Conservation (phyloP, 2,888 invertebrate species). For the Drosophila rubida region DNA sequence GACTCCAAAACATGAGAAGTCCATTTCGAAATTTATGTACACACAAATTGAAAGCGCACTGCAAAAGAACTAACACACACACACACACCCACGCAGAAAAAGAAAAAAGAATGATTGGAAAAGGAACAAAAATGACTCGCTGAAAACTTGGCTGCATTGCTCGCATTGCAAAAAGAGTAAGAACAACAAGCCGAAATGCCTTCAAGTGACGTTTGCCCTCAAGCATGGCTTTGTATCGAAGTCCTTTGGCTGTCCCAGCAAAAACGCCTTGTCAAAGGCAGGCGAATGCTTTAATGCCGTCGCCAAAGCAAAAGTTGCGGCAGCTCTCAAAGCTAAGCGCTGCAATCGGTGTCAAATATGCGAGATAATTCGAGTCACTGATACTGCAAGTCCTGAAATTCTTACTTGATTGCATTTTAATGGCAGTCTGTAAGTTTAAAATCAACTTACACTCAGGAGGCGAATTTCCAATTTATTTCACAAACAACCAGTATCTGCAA, state of each 20-base stretch:
- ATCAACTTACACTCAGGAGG: neutral
- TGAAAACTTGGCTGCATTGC: conserved; percentile 60
- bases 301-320: conserved; percentile 10
- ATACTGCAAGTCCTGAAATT: neutral
- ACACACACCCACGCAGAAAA: conserved; percentile 7
- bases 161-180: conserved; percentile 45
- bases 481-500: neutral
- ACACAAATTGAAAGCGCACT: conserved; percentile 73
- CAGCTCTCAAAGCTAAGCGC: neutral
- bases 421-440: neutral
- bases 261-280: conserved; percentile 48
- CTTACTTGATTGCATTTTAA: neutral
- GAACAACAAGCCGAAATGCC: conserved; percentile 41
- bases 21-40: conserved; percentile 80
- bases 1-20: conserved; percentile 72
- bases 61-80: conserved; percentile 37
- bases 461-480: neutral
- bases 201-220: conserved; percentile 58
- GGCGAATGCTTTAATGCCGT: conserved; percentile 20
- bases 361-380: neutral
- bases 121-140: conserved; percentile 18
- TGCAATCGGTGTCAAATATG: conserved; percentile 21
- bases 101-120: conserved; percentile 18
- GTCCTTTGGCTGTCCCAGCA: conserved; percentile 26
- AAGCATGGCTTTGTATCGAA: conserved; percentile 22